Evolutionary conservation across 2,113 vertebrate species (phyloP).

Genomic region (Aptenodytes forsteri): DNA sequence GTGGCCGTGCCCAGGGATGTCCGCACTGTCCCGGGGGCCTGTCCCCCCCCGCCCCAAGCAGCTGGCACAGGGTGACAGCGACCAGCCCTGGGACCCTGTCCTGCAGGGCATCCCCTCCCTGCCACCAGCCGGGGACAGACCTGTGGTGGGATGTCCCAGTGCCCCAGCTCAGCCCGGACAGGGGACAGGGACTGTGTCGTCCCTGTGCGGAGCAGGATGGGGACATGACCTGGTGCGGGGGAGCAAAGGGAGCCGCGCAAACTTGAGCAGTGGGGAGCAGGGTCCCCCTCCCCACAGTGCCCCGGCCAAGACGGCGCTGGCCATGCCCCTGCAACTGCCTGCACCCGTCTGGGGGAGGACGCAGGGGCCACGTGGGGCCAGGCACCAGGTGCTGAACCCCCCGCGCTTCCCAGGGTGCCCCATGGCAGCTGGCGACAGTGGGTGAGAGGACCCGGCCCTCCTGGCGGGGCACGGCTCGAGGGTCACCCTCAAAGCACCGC

Average conservation of each 20-base stretch:
- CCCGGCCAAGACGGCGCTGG: rapidly evolving
- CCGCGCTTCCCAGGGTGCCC: neutral
- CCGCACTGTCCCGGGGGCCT: neutral
- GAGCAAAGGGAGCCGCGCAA: neutral
- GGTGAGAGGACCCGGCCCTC: neutral
- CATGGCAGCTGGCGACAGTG: neutral
- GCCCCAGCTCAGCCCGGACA: neutral
- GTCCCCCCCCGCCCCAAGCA: no score
- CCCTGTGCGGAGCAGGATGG: neutral
- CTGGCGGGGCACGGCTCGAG: rapidly evolving
- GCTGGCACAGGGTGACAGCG: neutral
- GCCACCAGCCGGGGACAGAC: neutral
- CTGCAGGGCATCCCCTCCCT: neutral
- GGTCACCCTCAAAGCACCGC: rapidly evolving
- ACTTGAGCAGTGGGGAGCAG: neutral
- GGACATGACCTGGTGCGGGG: neutral
- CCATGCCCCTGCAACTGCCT: neutral
- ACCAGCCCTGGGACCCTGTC: rapidly evolving
- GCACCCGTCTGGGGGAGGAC: neutral
- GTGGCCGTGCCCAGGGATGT: neutral
- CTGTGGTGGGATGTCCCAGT: neutral
- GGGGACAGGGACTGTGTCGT: rapidly evolving
- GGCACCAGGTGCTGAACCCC: rapidly evolving
- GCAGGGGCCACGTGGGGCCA: rapidly evolving
- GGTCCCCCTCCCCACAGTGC: neutral